Base-by-base conservation (phyloP, 2,888 invertebrate species). In the Coleophora flavipennella region DNA sequence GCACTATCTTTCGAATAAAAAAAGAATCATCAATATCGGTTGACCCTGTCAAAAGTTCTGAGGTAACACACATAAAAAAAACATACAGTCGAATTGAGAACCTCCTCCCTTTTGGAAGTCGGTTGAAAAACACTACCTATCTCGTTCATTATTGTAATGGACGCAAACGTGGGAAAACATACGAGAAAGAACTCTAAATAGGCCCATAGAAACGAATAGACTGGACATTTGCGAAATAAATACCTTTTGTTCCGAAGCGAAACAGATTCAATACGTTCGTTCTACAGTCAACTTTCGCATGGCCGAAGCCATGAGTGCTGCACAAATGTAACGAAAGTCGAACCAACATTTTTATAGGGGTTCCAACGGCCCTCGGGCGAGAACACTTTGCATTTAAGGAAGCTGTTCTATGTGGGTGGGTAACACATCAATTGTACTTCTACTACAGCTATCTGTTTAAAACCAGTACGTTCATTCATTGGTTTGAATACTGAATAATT, bases 341-440 rank as follows among this genome's bases (percentile, higher is more conserved):
- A 76, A 68, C 74, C 78, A 77, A 80, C 79, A 78, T 80, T 80
- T 80, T 80, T 80, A 80, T 80, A 76, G 81, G 69, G 78, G 78
- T 73, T 78, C 67, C 73, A 80, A 80, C 78, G 80, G 73, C 69
- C 72, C 75, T 67, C 67, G 53, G 66, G 67, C 67, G 71, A 68
- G 66, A 72, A 62, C 76, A 74, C 71, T 80, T 80, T 78, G 77
- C 81, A 79, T 80, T 77, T 76, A 80, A 74, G 78, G 75, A 78
- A 76, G 72, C 77, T 76, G 72, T 68, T 74, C 75, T 77, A 77
- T 72, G 70, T 69, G 75, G 67, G 63, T 67, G 63, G n/a, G 71
- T 64, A 69, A 77, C 74, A 73, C 71, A 69, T 70, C 62, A 62
- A 54, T 63, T 59, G 67, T 74, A 73, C 72, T 66, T 59, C 20